Percentiles rank a stretch among this genome's conserved stretches.
These are phyloP conservation scores for Argopecten irradians DNA, from an alignment of 1,140 invertebrate genomes.

Conservation along the genomic window DNA sequence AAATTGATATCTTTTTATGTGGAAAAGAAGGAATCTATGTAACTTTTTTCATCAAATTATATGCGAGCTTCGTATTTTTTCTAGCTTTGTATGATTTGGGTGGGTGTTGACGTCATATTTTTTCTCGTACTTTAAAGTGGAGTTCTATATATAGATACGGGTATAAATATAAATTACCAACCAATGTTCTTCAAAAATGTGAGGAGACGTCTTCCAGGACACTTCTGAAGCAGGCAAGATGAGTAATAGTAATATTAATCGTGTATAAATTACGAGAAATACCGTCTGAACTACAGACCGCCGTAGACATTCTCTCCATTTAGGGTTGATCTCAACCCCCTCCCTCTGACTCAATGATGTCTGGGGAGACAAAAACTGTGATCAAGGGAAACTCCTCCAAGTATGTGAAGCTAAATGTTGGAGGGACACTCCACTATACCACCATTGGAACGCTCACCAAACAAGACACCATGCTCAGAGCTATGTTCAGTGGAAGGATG, in stretches of 20 bases:
- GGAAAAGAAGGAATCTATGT: not conserved
- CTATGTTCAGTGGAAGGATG: conserved; percentile 99
- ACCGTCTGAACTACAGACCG: not conserved
- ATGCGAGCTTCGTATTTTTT: not conserved
- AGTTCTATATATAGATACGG: conserved; percentile 42
- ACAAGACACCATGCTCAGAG: conserved; percentile 97
- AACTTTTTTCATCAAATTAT: conserved; percentile 24
- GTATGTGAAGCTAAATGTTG: conserved; percentile 94
- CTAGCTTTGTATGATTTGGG: not conserved
- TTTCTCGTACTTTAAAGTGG: not conserved
- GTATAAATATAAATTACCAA: conserved; percentile 45
- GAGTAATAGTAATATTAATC: not conserved
- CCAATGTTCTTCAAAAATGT: conserved; percentile 27
- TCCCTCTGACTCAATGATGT: conserved; percentile 56
- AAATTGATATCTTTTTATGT: not conserved
- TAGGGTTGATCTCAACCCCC: conserved; percentile 5
- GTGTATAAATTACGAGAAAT: not conserved
- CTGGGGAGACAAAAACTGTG: conserved; percentile 70
- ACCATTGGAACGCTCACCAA: conserved; percentile 98
- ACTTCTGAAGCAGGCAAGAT: not conserved
- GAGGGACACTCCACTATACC: conserved; percentile 93
- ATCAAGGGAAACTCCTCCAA: conserved; percentile 74
- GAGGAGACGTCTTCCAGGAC: not conserved
- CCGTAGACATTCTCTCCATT: not conserved
- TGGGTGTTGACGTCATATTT: conserved; percentile 7